phyloP scores from a whole-genome alignment of 1,140 invertebrate species.

The Cataglyphis hispanica region DNA sequence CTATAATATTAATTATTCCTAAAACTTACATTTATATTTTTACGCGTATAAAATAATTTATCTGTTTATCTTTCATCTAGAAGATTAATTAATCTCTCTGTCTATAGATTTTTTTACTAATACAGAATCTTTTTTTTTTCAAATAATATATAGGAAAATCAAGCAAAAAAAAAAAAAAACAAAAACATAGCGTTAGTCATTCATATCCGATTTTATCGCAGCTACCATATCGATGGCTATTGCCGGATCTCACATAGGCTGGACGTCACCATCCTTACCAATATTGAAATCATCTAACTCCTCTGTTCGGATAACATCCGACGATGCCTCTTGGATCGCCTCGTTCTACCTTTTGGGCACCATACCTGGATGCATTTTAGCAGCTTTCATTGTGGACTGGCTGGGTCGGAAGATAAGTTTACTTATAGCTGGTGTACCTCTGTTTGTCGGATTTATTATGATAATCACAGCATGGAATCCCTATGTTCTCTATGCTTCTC shows the following conservation, averaged over 20 bases:
- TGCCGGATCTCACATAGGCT: conserved; percentile 85
- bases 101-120: background rate
- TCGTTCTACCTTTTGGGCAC: conserved; percentile 86
- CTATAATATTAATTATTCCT: background rate
- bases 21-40: background rate
- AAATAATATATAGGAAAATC: background rate
- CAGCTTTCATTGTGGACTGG: conserved; percentile 87
- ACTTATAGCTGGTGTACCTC: conserved; percentile 84
- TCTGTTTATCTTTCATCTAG: background rate
- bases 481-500: conserved; percentile 83
- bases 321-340: conserved; percentile 87
- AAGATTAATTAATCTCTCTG: background rate
- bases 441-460: conserved; percentile 86
- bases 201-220: conserved; percentile 63
- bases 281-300: conserved; percentile 80
- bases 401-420: conserved; percentile 86
- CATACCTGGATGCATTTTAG: conserved; percentile 85
- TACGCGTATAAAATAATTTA: background rate
- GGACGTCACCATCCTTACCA: conserved; percentile 87
- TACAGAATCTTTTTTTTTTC: background rate
- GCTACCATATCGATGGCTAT: conserved; percentile 82
- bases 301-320: conserved; percentile 80
- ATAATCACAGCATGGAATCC: conserved; percentile 82
- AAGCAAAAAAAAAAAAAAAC: background rate
- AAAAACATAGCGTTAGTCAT: background rate